Percentiles rank a stretch among this genome's conserved stretches.
These are phyloP conservation scores for Drosophila obscura DNA, from an alignment of 1,140 invertebrate species.

Conservation along the genomic window DNA sequence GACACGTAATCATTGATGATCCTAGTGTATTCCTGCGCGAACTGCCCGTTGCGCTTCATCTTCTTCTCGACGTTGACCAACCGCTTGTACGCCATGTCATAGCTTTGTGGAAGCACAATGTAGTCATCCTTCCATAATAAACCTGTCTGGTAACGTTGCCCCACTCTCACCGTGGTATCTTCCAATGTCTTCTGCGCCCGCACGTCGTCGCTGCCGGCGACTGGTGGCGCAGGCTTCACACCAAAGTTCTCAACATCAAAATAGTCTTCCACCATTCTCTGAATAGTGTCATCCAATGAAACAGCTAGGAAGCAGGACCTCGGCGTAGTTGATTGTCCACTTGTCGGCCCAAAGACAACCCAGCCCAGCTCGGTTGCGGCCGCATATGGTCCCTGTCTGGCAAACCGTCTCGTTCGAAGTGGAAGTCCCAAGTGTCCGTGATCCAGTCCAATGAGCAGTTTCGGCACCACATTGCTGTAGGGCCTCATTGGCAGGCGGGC, in stretches of 20 bases:
- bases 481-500: too few species aligned
- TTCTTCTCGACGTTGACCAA: constrained; percentile 15
- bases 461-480: too few species aligned
- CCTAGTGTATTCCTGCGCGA: neutral
- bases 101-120: constrained; percentile 1
- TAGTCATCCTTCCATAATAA: neutral
- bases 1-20: neutral
- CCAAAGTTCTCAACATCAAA: constrained; percentile 21
- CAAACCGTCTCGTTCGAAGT: neutral
- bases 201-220: too few species aligned
- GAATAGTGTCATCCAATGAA: constrained; percentile 1
- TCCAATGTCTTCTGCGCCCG: too few species aligned
- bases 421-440: neutral
- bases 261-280: constrained; percentile 18
- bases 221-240: neutral
- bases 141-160: too few species aligned
- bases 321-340: constrained; percentile 4
- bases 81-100: constrained; percentile 9
- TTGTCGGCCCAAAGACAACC: neutral
- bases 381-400: neutral
- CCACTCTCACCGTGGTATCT: neutral
- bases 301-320: constrained; percentile 10
- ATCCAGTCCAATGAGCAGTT: neutral
- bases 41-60: neutral
- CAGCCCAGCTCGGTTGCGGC: too few species aligned